Evolutionary conservation across 2,797 vertebrate species (phyloP), one percentile per base, ranked within the genome.

Genomic region (Trachurus trachurus): DNA sequence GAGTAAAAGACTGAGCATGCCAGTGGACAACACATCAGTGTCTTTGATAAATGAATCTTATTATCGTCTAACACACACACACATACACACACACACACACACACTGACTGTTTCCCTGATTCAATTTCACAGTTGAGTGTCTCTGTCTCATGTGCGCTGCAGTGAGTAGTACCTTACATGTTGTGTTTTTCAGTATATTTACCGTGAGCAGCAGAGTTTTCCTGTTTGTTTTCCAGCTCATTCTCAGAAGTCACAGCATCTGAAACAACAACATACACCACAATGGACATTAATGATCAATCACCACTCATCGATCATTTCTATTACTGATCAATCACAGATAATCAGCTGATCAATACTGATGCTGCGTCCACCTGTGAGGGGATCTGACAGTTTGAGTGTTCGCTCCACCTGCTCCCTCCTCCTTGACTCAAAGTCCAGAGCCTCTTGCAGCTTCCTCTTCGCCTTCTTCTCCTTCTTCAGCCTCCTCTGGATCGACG

Each of bases 401-500:
- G 96, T 95, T 83, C 96, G 95, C 56, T 98, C 96, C 92, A 96
- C 96, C 95, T 97, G 96, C 80, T 97, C 96, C 71, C 97, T 81
- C 54, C 96, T 94, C 85, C 97, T 96, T 3, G 95, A 96, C 87
- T 98, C 97, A 50, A 96, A 96, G 83, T 97, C 96, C 83, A 98
- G 87, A 49, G 95, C 97, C 88, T 98, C 97, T 81, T 97, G 97
- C 81, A 98, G 93, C 96, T 96, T 97, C 95, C 96, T 96, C 90
- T 97, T 98, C 0, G 94, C 95, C 87, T 96, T 97, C 91, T 97
- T 98, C 92, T 98, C 97, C 90, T 97, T 98, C 94, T 97, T 98
- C 93, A 98, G 94, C 78, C 96, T 96, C 89, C 97, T 96, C 89
- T 98, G 97, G 91, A 97, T 96, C 73, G 95, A 96, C 78, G 93